Conservation (phyloP, 1,140 invertebrate species). For the Trypoxylus dichotomus region DNA sequence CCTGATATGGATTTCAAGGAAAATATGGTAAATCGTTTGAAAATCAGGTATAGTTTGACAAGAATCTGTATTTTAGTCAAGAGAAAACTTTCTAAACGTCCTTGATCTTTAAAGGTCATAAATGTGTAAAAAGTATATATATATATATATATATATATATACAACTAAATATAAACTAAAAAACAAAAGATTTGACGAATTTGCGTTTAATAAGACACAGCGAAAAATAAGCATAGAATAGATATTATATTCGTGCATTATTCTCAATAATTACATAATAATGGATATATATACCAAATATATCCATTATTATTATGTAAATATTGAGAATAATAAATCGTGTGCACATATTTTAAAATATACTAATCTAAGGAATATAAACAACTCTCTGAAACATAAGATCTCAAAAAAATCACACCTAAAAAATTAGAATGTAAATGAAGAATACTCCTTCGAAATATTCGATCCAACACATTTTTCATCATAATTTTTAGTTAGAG, state of each 20-base stretch:
- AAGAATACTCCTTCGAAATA: too few species aligned
- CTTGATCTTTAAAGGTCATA: slow-evolving; percentile 24
- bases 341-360: not conserved
- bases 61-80: not conserved
- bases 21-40: slow-evolving; percentile 13
- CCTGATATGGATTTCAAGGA: not conserved
- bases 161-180: slow-evolving; percentile 15
- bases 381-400: too few species aligned
- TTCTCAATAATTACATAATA: too few species aligned
- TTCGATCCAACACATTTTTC: too few species aligned
- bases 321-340: not conserved
- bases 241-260: too few species aligned
- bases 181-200: not conserved
- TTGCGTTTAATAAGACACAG: not conserved
- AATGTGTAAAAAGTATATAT: not conserved
- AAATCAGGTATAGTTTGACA: slow-evolving; percentile 9
- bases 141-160: too few species aligned
- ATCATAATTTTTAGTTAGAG: too few species aligned
- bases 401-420: too few species aligned
- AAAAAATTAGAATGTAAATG: too few species aligned
- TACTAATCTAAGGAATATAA: not conserved
- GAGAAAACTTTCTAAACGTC: slow-evolving; percentile 21
- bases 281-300: too few species aligned
- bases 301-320: not conserved
- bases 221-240: too few species aligned